These are phyloP conservation scores for Drosophila ficusphila DNA, from an alignment of 1,140 invertebrate species.

Conservation along the genomic window DNA sequence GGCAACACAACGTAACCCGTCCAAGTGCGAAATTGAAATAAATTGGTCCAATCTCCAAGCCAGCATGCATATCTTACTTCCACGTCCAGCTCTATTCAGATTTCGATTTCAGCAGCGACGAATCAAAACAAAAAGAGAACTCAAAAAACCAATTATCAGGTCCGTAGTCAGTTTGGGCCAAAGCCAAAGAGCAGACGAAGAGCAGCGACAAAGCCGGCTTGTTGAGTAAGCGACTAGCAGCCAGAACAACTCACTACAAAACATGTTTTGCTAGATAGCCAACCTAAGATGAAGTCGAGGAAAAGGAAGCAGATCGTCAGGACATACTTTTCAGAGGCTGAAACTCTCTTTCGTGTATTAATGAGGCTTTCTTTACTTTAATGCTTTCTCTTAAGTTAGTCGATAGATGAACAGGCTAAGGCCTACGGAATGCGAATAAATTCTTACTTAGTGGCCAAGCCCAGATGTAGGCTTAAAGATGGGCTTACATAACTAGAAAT, in stretches of 20 bases:
- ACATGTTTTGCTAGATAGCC: slow-evolving; percentile 23
- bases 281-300: background rate
- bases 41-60: slow-evolving; percentile 69
- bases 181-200: slow-evolving; percentile 38
- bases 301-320: slow-evolving; percentile 3
- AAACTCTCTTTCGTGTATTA: slow-evolving; percentile 9
- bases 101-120: slow-evolving; percentile 66
- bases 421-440: slow-evolving; percentile 9
- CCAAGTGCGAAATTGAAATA: slow-evolving; percentile 75
- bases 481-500: slow-evolving; percentile 52
- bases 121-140: slow-evolving; percentile 66
- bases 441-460: background rate
- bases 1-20: slow-evolving; percentile 59
- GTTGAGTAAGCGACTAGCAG: slow-evolving; percentile 21
- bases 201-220: slow-evolving; percentile 8
- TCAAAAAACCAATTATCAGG: slow-evolving; percentile 62
- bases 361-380: slow-evolving; percentile 15
- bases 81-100: slow-evolving; percentile 66
- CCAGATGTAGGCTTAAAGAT: background rate
- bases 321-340: slow-evolving; percentile 5
- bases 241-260: slow-evolving; percentile 8
- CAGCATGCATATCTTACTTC: slow-evolving; percentile 70
- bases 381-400: slow-evolving; percentile 21
- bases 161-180: slow-evolving; percentile 53
- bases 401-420: background rate